Base-by-base conservation (phyloP, 2,113 vertebrate species). In the Corydoras sp. region DNA sequence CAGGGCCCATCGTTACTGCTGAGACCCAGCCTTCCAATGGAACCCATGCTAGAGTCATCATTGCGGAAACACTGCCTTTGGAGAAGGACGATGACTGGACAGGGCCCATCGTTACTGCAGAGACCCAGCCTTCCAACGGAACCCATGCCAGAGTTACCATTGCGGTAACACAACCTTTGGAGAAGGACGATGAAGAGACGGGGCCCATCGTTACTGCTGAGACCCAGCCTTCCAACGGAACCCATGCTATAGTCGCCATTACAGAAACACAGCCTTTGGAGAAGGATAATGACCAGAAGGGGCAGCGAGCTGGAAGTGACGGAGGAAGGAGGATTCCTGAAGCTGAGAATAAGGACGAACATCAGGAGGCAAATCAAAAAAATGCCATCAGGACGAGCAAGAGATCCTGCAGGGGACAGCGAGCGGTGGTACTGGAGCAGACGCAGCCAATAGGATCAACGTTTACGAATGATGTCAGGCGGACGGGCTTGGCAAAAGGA, bases 21-120 rank as follows among this genome's bases (percentile, higher is more conserved):
- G 81, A 87, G 79, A 85, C 83, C 29, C 80, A 75, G 77, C 77
- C 58, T 12, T 70, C 67, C 29, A 53, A 65, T 53, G 10, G 24
- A 49, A 15, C 73, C 63, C 68, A 76, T 74, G 14, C 65, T 72
- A 11, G 18, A 59, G 59, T 24, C 18, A 24, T 2, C 18, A 24
- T 24, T 24, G 18, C 18, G 18, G 18, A 24, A 14, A 32, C 3
- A 15, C 3, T 9, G 30, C 29, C 7, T 54, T 15, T 12, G 12
- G 15, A 30, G 48, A 10, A 48, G 24, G 56, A 73, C 48, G 53
- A 73, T 24, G 59, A 35, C 0, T 35, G 14, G 11, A 53, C 58
- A 12, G 30, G 61, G 53, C 32, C 62, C 66, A 11, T 24, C 55
- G 50, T 71, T 8, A 24, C 24, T 58, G 55, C 14, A 2, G 49